Evolutionary conservation across 2,888 invertebrate species (phyloP).

Genomic region (Tetheella fluctuosa): DNA sequence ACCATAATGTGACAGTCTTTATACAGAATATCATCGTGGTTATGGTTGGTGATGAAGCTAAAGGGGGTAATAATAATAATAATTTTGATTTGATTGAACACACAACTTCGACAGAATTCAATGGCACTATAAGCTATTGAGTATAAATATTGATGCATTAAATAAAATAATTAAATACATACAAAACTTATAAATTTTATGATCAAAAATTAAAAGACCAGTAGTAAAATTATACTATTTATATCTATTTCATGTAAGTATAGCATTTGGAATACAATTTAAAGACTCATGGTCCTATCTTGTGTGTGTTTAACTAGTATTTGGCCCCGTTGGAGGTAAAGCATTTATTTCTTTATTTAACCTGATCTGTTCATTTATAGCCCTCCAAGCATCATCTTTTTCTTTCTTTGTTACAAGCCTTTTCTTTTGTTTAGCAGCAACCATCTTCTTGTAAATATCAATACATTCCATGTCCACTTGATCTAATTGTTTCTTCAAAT

Average conservation of each 20-base stretch:
- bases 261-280: not conserved
- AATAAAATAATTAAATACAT: no score
- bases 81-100: no score
- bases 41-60: no score
- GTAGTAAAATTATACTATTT: not conserved
- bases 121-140: no score
- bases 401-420: constrained; percentile 91
- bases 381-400: constrained; percentile 90
- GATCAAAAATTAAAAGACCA: not conserved
- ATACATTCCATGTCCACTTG: constrained; percentile 90
- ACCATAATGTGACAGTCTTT: no score
- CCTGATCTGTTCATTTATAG: constrained; percentile 87
- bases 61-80: no score
- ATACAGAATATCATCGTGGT: no score
- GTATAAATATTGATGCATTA: no score
- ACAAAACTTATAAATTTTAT: not conserved
- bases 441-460: constrained; percentile 93
- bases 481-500: constrained; percentile 90
- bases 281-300: not conserved
- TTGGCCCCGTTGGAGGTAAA: constrained; percentile 77
- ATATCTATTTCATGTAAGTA: not conserved
- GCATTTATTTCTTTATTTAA: constrained; percentile 81
- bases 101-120: no score
- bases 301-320: constrained; percentile 59
- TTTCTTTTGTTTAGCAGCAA: constrained; percentile 91